Conservation (phyloP, 1,140 invertebrate species). For the Drosophila seguyi region DNA sequence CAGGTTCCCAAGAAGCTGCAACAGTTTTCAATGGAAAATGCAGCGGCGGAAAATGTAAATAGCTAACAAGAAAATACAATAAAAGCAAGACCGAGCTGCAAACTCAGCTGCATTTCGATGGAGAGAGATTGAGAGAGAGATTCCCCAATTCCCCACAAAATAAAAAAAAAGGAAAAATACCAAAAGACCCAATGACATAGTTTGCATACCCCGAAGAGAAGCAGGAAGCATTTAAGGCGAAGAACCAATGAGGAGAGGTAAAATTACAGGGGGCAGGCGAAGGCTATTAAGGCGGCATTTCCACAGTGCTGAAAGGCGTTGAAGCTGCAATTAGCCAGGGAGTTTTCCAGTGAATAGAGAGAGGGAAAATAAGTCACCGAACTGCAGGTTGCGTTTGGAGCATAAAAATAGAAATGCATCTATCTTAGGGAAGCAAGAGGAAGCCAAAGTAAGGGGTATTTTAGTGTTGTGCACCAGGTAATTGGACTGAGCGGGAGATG, state of each 20-base stretch:
- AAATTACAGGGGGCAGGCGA: constrained; percentile 21
- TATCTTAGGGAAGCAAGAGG: constrained; percentile 23
- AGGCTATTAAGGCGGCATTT: constrained; percentile 71
- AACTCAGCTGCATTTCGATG: constrained; percentile 23
- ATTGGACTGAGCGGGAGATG: constrained; percentile 29
- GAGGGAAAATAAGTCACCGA: constrained; percentile 14
- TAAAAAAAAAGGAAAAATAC: constrained; percentile 32
- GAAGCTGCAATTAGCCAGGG: constrained; percentile 59
- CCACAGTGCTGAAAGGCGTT: constrained; percentile 65
- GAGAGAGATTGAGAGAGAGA: constrained; percentile 7
- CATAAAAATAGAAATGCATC: constrained; percentile 66
- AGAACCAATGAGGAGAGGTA: background rate
- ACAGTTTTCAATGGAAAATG: constrained; percentile 52
- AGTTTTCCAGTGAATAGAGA: background rate
- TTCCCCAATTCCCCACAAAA: constrained; percentile 21
- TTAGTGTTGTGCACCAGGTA: constrained; percentile 39
- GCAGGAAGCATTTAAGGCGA: constrained; percentile 41
- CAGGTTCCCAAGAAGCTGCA: constrained; percentile 47
- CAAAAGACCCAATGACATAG: constrained; percentile 76
- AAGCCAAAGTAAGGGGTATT: background rate
- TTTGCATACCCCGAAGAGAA: constrained; percentile 46
- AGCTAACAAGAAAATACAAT: constrained; percentile 58
- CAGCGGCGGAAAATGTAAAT: constrained; percentile 55
- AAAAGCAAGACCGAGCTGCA: constrained; percentile 39
- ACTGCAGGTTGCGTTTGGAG: constrained; percentile 32